Evolutionary conservation across 2,888 invertebrate genomes (phyloP).

Genomic region (Dolichopus griseipennis): DNA sequence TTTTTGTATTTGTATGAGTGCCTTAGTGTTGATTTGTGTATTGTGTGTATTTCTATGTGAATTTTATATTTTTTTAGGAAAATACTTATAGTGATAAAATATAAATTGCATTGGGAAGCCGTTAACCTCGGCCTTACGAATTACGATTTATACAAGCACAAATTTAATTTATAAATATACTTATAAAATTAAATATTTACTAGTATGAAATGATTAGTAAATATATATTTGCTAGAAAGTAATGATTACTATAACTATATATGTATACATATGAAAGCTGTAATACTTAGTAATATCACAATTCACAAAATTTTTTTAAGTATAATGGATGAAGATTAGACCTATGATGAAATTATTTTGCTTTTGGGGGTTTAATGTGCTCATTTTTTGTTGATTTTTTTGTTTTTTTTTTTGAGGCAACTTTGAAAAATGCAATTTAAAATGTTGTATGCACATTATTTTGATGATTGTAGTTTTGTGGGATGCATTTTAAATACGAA

Average conservation of each 20-base stretch:
- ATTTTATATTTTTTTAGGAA: too few species aligned
- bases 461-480: neutral
- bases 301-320: too few species aligned
- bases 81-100: neutral
- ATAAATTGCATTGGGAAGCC: neutral
- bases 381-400: neutral
- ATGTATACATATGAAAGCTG: too few species aligned
- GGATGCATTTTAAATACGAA: conserved; percentile 3
- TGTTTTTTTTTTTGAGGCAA: neutral
- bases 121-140: neutral
- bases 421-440: too few species aligned
- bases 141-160: neutral
- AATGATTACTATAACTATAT: too few species aligned
- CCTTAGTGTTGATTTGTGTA: too few species aligned
- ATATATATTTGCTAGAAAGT: too few species aligned
- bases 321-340: neutral
- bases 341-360: neutral
- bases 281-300: too few species aligned
- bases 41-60: neutral
- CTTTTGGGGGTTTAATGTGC: neutral
- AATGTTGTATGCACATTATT: neutral
- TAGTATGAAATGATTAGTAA: too few species aligned
- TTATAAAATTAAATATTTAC: too few species aligned
- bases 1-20: neutral
- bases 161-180: too few species aligned